Conservation (phyloP, 2,797 vertebrate genomes). For the Phylloscopus collybita region DNA sequence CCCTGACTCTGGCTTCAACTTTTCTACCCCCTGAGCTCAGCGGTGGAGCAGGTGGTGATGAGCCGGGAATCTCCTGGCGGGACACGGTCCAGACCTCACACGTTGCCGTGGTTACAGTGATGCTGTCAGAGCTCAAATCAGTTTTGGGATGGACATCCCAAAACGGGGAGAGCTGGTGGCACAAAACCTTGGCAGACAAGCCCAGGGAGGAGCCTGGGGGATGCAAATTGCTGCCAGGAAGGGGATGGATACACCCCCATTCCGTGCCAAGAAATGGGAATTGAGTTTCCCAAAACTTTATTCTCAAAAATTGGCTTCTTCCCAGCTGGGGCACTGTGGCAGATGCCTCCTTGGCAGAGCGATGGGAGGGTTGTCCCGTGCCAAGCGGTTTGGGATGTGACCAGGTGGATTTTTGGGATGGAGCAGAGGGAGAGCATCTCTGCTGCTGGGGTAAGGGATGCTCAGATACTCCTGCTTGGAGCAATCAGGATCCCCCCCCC, state of each 20-base stretch:
- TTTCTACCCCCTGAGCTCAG: not conserved
- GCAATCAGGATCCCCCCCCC: accelerated
- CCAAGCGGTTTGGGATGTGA: not conserved
- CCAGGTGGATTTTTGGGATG: not conserved
- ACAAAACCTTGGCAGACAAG: not conserved
- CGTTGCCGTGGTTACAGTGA: not conserved
- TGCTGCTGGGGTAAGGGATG: not conserved
- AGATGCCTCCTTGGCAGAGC: not conserved
- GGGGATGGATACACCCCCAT: not conserved
- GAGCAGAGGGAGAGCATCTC: not conserved
- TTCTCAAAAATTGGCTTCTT: not conserved
- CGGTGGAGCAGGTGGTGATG: not conserved
- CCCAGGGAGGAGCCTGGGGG: accelerated
- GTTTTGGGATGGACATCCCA: not conserved
- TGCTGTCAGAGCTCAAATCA: not conserved
- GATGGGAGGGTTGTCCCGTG: not conserved
- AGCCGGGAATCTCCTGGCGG: not conserved
- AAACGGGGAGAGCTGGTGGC: not conserved
- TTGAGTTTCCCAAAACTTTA: not conserved
- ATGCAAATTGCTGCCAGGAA: not conserved
- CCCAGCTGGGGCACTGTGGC: conserved; percentile 25
- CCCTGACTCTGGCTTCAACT: not conserved
- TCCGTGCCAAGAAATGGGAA: not conserved
- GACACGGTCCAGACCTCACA: accelerated
- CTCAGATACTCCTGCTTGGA: accelerated